A percentile compares a stretch with the other conserved stretches of the same genome.
phyloP scores from a whole-genome alignment of 1,140 invertebrate species.

The Eurosta solidaginis region DNA sequence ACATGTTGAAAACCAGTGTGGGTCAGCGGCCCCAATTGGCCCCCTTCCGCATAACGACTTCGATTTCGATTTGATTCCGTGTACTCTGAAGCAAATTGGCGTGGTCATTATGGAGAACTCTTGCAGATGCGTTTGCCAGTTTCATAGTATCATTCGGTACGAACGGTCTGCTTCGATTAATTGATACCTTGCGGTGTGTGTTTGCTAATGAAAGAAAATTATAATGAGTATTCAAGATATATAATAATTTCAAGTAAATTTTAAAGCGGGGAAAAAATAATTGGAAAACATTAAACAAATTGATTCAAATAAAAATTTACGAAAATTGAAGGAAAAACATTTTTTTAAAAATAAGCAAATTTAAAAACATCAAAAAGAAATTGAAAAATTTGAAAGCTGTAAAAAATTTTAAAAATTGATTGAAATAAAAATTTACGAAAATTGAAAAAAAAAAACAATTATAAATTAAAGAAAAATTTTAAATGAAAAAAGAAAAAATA shows the following conservation, averaged over 20 bases:
- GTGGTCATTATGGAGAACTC: constrained; percentile 48
- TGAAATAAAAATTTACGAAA: no score
- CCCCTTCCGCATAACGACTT: no score
- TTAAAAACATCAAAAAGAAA: neutral
- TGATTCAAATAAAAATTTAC: neutral
- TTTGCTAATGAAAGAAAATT: neutral
- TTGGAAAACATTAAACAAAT: neutral
- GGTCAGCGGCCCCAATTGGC: no score
- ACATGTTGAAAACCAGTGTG: no score
- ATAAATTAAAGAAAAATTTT: no score
- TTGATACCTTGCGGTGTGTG: neutral
- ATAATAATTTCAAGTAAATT: neutral
- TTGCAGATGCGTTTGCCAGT: constrained; percentile 48
- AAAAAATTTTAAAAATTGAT: no score
- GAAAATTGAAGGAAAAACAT: no score
- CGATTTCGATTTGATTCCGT: constrained; percentile 7
- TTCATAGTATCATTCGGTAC: constrained; percentile 53
- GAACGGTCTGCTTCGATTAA: constrained; percentile 45
- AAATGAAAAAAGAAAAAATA: no score
- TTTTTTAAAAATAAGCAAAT: no score
- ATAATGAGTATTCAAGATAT: neutral
- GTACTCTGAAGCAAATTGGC: neutral
- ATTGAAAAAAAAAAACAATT: no score
- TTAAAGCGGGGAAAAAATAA: no score
- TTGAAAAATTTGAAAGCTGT: neutral